Percentiles rank a stretch among this genome's conserved stretches.
These are phyloP conservation scores for Lates calcarifer DNA, from an alignment of 2,113 vertebrate genomes.

Conservation along the genomic window DNA sequence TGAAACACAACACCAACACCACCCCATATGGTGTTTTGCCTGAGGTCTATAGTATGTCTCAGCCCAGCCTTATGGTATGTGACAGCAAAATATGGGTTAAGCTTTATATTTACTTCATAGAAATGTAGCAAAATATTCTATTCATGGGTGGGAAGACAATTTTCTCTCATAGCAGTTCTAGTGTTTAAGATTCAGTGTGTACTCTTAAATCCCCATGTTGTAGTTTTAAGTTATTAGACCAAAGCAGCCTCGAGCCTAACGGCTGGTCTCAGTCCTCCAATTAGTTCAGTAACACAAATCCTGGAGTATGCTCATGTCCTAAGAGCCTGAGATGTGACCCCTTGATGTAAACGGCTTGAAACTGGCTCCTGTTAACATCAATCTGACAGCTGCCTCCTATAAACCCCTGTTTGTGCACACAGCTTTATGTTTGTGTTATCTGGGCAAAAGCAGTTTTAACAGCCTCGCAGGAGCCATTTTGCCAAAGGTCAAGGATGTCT, in stretches of 20 bases:
- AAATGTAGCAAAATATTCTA: constrained; percentile 1
- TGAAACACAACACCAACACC: constrained; percentile 4
- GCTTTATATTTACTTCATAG: not conserved
- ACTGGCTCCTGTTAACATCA: constrained; percentile 36
- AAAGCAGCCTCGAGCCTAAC: not conserved
- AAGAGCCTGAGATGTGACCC: constrained; percentile 17
- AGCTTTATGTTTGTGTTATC: constrained; percentile 33
- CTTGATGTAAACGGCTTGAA: constrained; percentile 33
- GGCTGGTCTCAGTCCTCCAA: constrained; percentile 14
- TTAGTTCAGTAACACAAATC: constrained; percentile 46
- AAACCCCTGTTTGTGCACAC: constrained; percentile 21
- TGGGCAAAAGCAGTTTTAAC: constrained; percentile 24
- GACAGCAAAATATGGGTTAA: not conserved
- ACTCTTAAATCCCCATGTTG: constrained; percentile 7
- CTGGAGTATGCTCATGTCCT: constrained; percentile 14
- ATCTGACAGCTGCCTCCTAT: constrained; percentile 32
- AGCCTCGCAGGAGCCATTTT: constrained; percentile 40
- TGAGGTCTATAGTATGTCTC: not conserved
- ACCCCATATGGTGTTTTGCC: not conserved
- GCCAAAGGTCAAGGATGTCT: constrained; percentile 63
- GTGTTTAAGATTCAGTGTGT: constrained; percentile 12
- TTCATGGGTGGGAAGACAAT: not conserved
- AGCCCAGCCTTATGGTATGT: not conserved
- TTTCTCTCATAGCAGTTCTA: not conserved
- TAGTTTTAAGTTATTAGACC: constrained; percentile 18